Base-by-base conservation (phyloP, 2,113 vertebrate genomes). In the Monarcha castaneiventris region DNA sequence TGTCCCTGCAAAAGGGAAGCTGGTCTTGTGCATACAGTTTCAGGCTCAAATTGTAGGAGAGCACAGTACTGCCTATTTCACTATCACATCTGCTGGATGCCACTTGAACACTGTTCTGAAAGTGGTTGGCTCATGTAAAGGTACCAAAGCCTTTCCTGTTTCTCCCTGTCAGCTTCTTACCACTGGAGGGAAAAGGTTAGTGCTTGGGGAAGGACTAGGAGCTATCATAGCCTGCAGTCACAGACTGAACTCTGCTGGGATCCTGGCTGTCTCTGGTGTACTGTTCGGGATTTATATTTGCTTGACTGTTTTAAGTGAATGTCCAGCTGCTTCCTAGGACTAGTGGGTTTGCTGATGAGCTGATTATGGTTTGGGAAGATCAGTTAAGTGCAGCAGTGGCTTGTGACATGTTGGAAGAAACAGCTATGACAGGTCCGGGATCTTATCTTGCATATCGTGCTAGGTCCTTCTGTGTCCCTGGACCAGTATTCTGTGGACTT, bases 391-490 rank as follows among this genome's bases (percentile, higher is more conserved):
- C 25, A 62, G 43, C 30, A 73, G n/a, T 69, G 56, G 13, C 66
- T 90, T 89, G 49, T 54, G 87, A 64, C 32, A 14, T 39, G 26
- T 55, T 84, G 32, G 58, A 35, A 86, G 59, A 75, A 91, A 64
- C 20, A 67, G 8, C 30, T 89, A 4, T 75, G 54, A 64, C 20
- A 90, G 29, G 27, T 69, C 39, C 43, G 71, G n/a, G 23, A 51
- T 56, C 51, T 89, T 89, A 32, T 62, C 58, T 80, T 66, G 16
- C 20, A 1, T 93, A 43, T 79, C 90, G 15, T 94, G 46, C 61
- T 89, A 99, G 99, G 99, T 94, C 98, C 99, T 26, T 94, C 78
- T 1, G 97, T 99, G 49, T 97, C 96, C 18, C 96, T 99, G 89
- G 97, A 98, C 30, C 96, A 95, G 23, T 46, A 88, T 71, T 96